Conservation (phyloP, 2,888 invertebrate species). For the Cosmorhoe ocellata region DNA sequence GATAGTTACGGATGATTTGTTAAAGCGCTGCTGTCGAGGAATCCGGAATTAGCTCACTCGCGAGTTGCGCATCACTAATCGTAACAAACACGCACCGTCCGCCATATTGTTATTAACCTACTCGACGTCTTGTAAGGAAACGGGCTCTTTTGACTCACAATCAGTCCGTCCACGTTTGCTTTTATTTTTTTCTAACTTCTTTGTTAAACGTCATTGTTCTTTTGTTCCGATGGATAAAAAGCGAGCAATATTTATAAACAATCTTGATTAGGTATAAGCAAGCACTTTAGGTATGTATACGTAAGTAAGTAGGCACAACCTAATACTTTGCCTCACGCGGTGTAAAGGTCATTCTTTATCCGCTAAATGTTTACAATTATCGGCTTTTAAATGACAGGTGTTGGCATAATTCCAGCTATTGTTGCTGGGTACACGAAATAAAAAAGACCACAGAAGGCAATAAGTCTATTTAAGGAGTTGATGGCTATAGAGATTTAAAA, state of each 20-base stretch:
- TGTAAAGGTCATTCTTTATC: conserved; percentile 33
- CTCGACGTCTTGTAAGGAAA: conserved; percentile 61
- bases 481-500: conserved; percentile 38
- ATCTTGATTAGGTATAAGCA: conserved; percentile 40
- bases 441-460: conserved; percentile 51
- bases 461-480: conserved; percentile 53
- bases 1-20: conserved; percentile 37
- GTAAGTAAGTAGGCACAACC: too few relatives aligned
- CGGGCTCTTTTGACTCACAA: conserved; percentile 55
- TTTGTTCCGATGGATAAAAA: conserved; percentile 66
- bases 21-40: neutral
- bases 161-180: conserved; percentile 59
- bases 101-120: conserved; percentile 70
- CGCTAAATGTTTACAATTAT: conserved; percentile 34
- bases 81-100: conserved; percentile 51
- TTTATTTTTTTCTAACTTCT: conserved; percentile 74
- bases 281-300: too few relatives aligned
- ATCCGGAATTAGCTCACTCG: conserved; percentile 55
- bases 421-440: conserved; percentile 40
- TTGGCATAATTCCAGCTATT: conserved; percentile 41
- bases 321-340: conserved; percentile 39
- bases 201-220: conserved; percentile 69
- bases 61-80: conserved; percentile 52
- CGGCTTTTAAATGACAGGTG: conserved; percentile 38
- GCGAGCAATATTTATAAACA: conserved; percentile 68